phyloP scores from a whole-genome alignment of 1,140 invertebrate species.

The Leguminivora glycinivorella region DNA sequence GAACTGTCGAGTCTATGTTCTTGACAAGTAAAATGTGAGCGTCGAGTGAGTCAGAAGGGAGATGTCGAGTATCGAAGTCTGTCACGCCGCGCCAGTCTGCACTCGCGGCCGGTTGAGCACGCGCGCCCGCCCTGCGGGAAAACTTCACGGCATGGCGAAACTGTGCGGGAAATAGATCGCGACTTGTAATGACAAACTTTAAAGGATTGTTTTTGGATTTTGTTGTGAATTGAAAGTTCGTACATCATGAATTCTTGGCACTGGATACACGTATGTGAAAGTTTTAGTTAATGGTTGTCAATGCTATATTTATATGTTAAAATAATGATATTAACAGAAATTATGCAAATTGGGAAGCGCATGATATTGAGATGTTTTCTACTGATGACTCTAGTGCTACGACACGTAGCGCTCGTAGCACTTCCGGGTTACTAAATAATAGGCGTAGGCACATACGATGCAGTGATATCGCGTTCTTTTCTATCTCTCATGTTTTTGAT shows the following conservation, averaged over 20 bases:
- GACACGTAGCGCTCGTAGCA: constrained; percentile 3
- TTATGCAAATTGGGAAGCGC: background rate
- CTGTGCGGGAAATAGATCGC: constrained; percentile 29
- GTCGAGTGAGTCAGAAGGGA: constrained; percentile 7
- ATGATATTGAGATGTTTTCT: background rate
- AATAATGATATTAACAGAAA: background rate
- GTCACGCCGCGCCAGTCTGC: constrained; percentile 47
- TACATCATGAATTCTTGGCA: constrained; percentile 48
- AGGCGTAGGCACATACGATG: background rate
- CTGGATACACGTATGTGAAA: constrained; percentile 47
- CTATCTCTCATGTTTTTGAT: too few relatives aligned
- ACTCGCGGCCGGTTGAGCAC: constrained; percentile 45
- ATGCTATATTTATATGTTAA: background rate
- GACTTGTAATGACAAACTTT: constrained; percentile 1
- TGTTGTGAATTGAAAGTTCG: constrained; percentile 32
- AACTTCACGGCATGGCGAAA: constrained; percentile 64
- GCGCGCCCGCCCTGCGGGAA: constrained; percentile 46
- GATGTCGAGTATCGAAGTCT: background rate
- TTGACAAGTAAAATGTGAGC: background rate
- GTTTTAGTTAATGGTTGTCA: background rate
- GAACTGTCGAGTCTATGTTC: background rate
- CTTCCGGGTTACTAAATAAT: constrained; percentile 8
- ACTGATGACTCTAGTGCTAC: background rate
- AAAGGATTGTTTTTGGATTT: constrained; percentile 25
- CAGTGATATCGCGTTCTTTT: too few relatives aligned